Evolutionary conservation across 1,140 invertebrate species (phyloP), one percentile per base, ranked within the genome.

Genomic region (Magallana ariakensis): DNA sequence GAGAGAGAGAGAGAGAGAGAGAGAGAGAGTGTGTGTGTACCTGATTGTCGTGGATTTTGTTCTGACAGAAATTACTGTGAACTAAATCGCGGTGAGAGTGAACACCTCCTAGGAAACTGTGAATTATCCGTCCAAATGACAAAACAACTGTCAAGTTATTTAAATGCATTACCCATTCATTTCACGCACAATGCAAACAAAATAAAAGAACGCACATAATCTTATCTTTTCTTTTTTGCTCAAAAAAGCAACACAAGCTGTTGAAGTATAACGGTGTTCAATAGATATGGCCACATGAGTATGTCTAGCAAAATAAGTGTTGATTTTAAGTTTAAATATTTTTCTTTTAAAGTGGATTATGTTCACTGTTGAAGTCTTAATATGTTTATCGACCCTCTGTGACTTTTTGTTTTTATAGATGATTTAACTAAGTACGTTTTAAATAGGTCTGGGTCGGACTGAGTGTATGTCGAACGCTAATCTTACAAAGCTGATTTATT

Each of bases 271-370:
- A 75, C 66, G 66, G 13, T 26, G 66, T 75, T 75, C 22, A 26
- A 75, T 26, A 26, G 22, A 75, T 46, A 46, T 46, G 33, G 33
- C 33, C 33, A 46, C 5, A 46, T 4, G 33, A 26, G 22, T 15
- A 75, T 7, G n/a, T n/a, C n/a, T n/a, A 75, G 8, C 19, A 75
- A 75, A 26, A 13, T 13, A 19, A 9, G 62, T 8, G 5, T 22
- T 70, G 26, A 70, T 33, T 75, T 26, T 26, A 26, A 26, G 22
- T 75, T 75, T 46, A 26, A 75, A 75, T 75, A 75, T 75, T 75
- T 26, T 75, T 75, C 66, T 75, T 75, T 75, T 75, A 26, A 75
- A 75, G 66, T 75, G 66, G 66, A 75, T 75, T 75, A 75, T 75
- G 66, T 26, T 75, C 58, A 16, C 15, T 62, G 16, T 75, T 33